Evolutionary conservation across 2,113 vertebrate genomes (phyloP).

Genomic region (Pseudonaja textilis): DNA sequence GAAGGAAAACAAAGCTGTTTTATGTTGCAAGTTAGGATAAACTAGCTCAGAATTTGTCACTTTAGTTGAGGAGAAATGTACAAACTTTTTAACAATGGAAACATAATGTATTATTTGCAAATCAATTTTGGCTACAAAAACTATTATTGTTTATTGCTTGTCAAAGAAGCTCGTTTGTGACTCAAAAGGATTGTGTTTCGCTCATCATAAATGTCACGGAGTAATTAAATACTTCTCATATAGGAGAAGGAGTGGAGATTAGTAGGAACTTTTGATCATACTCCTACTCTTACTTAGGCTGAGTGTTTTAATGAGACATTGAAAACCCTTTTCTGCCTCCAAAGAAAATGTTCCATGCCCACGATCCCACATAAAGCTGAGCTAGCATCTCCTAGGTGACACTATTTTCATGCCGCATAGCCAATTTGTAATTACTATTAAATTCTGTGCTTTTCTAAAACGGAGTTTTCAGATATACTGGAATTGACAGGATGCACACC

Average conservation of each 20-base stretch:
- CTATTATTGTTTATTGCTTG: not conserved
- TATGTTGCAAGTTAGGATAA: not conserved
- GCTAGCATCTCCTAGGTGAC: not conserved
- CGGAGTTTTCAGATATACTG: not conserved
- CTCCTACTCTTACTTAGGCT: not conserved
- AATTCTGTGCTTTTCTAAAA: not conserved
- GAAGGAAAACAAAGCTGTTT: not conserved
- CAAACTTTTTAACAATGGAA: not conserved
- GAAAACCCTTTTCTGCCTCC: not conserved
- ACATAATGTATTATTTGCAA: not conserved
- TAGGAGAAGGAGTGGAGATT: not conserved
- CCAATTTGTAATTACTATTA: not conserved
- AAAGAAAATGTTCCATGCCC: not conserved
- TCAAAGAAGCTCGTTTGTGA: not conserved
- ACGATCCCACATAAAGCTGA: not conserved
- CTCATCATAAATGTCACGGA: not conserved
- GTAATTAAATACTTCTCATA: not conserved
- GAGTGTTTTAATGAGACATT: not conserved
- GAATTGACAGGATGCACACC: not conserved
- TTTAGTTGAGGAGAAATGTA: not conserved
- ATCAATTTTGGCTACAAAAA: not conserved
- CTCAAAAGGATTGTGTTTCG: not conserved
- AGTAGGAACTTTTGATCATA: not conserved
- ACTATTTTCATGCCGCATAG: not conserved
- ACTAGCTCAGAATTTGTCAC: not conserved